Conservation (phyloP, 2,797 vertebrate species). For the Micrastur ruficollis region DNA sequence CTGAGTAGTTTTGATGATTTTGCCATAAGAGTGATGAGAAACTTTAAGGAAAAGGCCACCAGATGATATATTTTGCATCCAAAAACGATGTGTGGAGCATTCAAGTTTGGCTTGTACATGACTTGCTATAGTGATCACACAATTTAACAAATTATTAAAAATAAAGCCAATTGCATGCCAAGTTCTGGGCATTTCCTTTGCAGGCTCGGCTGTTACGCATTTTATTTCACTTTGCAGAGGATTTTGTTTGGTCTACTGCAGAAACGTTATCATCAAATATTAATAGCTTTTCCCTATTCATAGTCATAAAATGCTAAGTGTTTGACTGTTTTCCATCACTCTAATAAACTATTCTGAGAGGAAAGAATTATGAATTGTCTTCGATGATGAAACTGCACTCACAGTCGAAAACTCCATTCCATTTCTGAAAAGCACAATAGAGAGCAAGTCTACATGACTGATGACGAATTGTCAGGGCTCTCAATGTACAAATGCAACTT, state of each 20-base stretch:
- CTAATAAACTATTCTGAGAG: background rate
- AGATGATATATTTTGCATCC: background rate
- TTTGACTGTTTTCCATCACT: slow-evolving; percentile 26
- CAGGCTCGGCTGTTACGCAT: background rate
- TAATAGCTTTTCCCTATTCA: background rate
- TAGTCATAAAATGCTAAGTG: background rate
- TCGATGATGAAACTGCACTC: background rate
- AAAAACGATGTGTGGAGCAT: background rate
- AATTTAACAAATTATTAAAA: background rate
- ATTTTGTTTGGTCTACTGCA: background rate
- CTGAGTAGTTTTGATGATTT: background rate
- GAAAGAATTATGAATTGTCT: background rate
- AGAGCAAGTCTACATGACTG: background rate
- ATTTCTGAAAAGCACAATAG: background rate
- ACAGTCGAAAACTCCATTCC: background rate
- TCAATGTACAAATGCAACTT: background rate
- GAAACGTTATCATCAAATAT: slow-evolving; percentile 32
- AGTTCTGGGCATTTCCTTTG: background rate
- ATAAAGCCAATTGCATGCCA: background rate
- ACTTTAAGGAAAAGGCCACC: background rate
- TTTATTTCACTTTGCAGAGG: background rate
- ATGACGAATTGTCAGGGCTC: background rate
- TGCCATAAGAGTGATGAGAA: background rate
- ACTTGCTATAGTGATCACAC: background rate
- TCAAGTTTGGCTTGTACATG: background rate